Evolutionary conservation across 1,140 invertebrate genomes (phyloP), one percentile per base, ranked within the genome.

Genomic region (Aphelinus certus): DNA sequence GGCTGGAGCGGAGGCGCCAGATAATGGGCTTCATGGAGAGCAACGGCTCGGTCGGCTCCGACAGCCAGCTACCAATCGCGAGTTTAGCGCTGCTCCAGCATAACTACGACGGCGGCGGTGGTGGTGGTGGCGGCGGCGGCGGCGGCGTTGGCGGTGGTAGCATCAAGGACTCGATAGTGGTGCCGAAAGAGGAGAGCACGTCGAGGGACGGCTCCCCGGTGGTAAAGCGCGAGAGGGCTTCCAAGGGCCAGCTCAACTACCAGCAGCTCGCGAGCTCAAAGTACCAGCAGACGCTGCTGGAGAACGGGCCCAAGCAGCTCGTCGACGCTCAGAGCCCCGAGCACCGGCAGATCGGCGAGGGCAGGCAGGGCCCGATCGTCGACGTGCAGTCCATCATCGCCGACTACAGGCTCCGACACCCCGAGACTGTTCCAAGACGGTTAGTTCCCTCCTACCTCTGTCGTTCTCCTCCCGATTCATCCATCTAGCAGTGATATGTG

Each of bases 321-420:
- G 26, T 26, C 7, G 82, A 81, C 3, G 65, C 71, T 1, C 81
- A 82, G 60, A 82, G 78, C 42, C 82, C 79, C 5, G 85, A 86
- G 56, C 77, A 79, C 55, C 81, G 87, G 51, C 86, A 89, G 47
- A 89, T 90, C 67, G 89, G 90, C 1, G 89, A 91, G 83, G 92
- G 93, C 0, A 88, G 93, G 43, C 93, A 95, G 80, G 92, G 94
- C 0, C 91, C 93, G 0, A 93, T 93, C 47, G 90, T 95, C 61
- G 93, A 95, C 83, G 94, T 95, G 7, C 91, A 93, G 81, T 93
- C 94, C 3, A 93, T 96, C 67, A 95, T 96, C 80, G 94, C 93
- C 1, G 94, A 95, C 84, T 94, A 95, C 81, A 90, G 94, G 75
- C 91, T 93, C 62, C 88, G 92, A 76, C 92, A 94, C 84, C 93